These are phyloP conservation scores for Chromoteleia sp. DNA, from an alignment of 2,888 invertebrate species.

Conservation along the genomic window DNA sequence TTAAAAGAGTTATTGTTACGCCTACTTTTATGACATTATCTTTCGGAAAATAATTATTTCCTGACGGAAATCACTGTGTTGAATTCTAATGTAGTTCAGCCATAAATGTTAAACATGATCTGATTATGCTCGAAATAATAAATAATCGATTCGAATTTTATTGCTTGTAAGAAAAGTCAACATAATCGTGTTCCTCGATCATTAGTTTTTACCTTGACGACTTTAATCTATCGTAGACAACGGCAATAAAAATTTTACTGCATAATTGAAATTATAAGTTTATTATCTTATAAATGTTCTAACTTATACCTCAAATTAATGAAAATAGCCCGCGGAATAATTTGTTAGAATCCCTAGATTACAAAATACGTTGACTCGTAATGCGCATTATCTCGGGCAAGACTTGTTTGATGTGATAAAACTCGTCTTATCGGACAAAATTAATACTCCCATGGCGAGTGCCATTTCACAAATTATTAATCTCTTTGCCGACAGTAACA, in stretches of 20 bases:
- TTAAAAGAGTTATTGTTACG: conserved; percentile 57
- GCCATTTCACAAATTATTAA: conserved; percentile 30
- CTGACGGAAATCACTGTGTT: conserved; percentile 49
- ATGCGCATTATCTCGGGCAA: conserved; percentile 3
- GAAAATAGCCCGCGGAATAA: conserved; percentile 7
- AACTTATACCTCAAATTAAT: not conserved
- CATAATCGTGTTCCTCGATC: not conserved
- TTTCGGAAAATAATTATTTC: conserved; percentile 59
- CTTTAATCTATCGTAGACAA: not conserved
- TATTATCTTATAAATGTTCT: conserved; percentile 1
- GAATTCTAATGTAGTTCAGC: conserved; percentile 19
- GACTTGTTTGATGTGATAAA: conserved; percentile 19
- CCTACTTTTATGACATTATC: conserved; percentile 57
- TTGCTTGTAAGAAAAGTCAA: not conserved
- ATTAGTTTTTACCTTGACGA: conserved; percentile 1
- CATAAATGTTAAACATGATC: conserved; percentile 36
- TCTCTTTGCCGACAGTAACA: conserved; percentile 19
- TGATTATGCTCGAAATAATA: conserved; percentile 18
- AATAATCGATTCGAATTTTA: conserved; percentile 28
- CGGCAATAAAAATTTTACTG: not conserved
- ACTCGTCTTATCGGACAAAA: conserved; percentile 37
- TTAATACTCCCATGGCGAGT: conserved; percentile 14
- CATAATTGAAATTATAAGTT: conserved; percentile 20
- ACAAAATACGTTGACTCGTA: conserved; percentile 31
- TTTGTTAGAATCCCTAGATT: conserved; percentile 6